Base-by-base conservation (phyloP, 1,140 invertebrate species). In the Cotesia typhae region DNA sequence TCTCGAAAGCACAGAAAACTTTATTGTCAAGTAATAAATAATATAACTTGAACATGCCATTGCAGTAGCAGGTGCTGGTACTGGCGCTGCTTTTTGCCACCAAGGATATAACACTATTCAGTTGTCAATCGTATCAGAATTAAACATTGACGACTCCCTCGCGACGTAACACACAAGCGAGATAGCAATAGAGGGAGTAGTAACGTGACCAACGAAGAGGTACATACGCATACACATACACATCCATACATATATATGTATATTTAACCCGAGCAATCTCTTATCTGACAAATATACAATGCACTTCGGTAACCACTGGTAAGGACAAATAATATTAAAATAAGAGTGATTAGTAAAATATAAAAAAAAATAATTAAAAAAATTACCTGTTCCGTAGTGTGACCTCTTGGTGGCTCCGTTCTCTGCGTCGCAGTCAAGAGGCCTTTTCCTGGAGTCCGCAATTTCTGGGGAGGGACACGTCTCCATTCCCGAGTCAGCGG, bases 351-450 rank as follows among this genome's bases (percentile, higher is more conserved):
- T 28, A 28, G 28, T 28, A 71, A 67, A 61, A 47, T 57, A 55
- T 63, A 17, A 17, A 17, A 17, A 17, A 4, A 38, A 61, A 60
- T 35, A 51, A 67, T 38, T 4, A 37, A 55, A 14, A 66, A 67
- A 87, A 87, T 89, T 89, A 96, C 94, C 94, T 92, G 92, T 92
- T 83, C 93, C 94, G 87, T 94, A 95, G 88, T 95, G 94, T 74
- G 94, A 95, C 85, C 94, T 91, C 88, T 96, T 95, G 75, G 93
- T 93, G 79, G 94, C 92, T 78, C 93, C 94, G 89, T 94, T 94
- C 86, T 95, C 94, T 78, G 90, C 90, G 87, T 95, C 94, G 78
- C 91, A 92, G 88, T 95, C 94, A 80, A 95, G 90, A 73, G 94
- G 94, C 84, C 94, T 91, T 90, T 95, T 95, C 88, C 94, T 91